Evolutionary conservation across 2,888 invertebrate genomes (phyloP).

Genomic region (Pterostichus madidus): DNA sequence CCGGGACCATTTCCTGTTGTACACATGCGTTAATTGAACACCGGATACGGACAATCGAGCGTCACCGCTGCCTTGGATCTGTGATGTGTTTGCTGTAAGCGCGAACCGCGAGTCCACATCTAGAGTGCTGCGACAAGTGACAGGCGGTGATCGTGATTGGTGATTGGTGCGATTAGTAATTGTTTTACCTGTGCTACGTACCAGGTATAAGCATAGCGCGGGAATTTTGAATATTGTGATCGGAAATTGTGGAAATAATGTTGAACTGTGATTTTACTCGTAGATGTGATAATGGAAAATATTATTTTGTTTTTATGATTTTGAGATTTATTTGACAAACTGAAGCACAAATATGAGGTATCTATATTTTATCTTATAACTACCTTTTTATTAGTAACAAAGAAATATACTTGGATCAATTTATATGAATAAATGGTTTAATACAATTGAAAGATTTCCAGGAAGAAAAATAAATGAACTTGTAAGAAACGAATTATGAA

Average conservation of each 20-base stretch:
- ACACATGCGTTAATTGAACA: slow-evolving; percentile 75
- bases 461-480: too few species aligned
- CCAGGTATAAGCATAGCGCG: neutral
- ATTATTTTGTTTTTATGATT: neutral
- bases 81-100: slow-evolving; percentile 28
- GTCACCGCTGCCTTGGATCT: slow-evolving; percentile 62
- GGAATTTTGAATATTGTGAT: slow-evolving; percentile 11
- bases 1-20: slow-evolving; percentile 64
- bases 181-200: slow-evolving; percentile 26
- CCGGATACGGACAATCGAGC: slow-evolving; percentile 78
- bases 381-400: too few species aligned
- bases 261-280: too few species aligned
- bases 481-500: too few species aligned
- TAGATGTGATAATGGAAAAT: neutral
- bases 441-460: too few species aligned
- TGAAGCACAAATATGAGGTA: slow-evolving; percentile 20
- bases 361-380: neutral
- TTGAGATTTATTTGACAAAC: neutral
- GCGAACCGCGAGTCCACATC: slow-evolving; percentile 3
- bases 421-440: too few species aligned
- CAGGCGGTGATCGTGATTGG: slow-evolving; percentile 6
- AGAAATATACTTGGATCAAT: too few species aligned
- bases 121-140: slow-evolving; percentile 23
- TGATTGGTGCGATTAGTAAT: slow-evolving; percentile 33
- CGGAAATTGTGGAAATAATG: neutral